Percentiles rank a stretch among this genome's conserved stretches.
Conservation (phyloP, 2,797 vertebrate genomes). For the Emydoidea blandingii region DNA sequence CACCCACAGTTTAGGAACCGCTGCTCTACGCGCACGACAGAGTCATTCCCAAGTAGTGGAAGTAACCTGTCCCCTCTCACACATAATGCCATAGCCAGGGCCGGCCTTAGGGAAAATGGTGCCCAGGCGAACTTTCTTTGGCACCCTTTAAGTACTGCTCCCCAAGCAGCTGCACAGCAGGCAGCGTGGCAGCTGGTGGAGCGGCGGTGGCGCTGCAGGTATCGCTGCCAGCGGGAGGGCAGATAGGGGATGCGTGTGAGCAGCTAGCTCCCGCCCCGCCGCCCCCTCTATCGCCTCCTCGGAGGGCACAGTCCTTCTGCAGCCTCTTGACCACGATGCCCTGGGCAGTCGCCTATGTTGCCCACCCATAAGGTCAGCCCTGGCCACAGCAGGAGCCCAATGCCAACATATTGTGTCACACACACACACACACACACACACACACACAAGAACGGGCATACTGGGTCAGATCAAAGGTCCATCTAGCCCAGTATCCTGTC, state of each 20-base stretch:
- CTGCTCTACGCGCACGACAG: accelerated
- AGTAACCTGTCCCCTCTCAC: accelerated
- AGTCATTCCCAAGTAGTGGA: not conserved
- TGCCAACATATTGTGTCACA: accelerated
- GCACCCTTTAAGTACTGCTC: not conserved
- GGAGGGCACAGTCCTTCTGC: not conserved
- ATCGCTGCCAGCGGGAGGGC: not conserved
- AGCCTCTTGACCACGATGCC: not conserved
- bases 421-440: accelerated
- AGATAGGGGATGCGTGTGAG: no score
- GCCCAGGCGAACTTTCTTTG: not conserved
- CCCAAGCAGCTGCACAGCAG: no score
- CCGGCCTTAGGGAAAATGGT: not conserved
- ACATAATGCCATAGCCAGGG: accelerated
- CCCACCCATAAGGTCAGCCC: not conserved
- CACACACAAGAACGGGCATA: no score
- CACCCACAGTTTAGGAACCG: no score
- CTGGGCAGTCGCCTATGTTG: not conserved
- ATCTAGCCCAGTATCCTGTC: no score
- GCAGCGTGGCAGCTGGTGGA: no score
- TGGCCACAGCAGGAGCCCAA: not conserved
- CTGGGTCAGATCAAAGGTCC: no score
- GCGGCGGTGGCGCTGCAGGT: no score
- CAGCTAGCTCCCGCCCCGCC: no score
- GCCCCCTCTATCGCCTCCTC: not conserved